Evolutionary conservation across 92 coral and sea anemone species (phyloP), one percentile per base, ranked within the genome.

Genomic region (Scolanthus callimorphus): DNA sequence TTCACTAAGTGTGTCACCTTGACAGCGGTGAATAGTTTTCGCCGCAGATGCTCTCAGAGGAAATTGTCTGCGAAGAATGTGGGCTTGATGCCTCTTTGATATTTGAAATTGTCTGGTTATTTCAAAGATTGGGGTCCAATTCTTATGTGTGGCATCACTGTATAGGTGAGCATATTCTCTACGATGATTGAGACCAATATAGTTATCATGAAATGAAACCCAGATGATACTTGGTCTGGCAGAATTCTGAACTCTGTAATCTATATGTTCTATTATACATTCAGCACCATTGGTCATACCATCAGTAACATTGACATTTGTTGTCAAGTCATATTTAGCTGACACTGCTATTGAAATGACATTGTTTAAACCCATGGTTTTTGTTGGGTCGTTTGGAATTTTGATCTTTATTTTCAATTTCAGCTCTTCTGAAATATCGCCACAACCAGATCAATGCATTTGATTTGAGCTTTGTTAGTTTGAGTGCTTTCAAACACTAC

Each of bases 281-380:
- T 85, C 87, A 73, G 83, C 70, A 52, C 86, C 91, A 74, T 79
- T 85, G 22, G 79, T 85, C 71, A 85, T 57, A 8, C 92, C 92
- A 49, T 76, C 94, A 29, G 56, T 24, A 1, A 84, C 85, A 60
- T 28, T 48, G 28, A 84, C 60, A 67, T 84, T 84, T 3, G 74
- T 49, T 63, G 85, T 71, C 31, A 78, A 71, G 38, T 78, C 90
- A 78, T 84, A 71, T 65, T 84, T 84, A 37, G 77, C 78, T 22
- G 24, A 49, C 11, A 67, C 71, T 22, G 82, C 66, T 34, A 86
- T 38, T 46, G 62, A 37, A 4, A 70, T 68, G 49, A 30, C 22
- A 43, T 20, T 11, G 43, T 41, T 57, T 59, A 82, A 76, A 13
- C 82, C 76, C 83, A 79, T 67, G 24, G 83, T 85, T 74, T 85